A percentile compares a stretch with the other conserved stretches of the same genome.
Evolutionary conservation across 2,113 vertebrate species (phyloP).

Genomic region (Morone chrysops): DNA sequence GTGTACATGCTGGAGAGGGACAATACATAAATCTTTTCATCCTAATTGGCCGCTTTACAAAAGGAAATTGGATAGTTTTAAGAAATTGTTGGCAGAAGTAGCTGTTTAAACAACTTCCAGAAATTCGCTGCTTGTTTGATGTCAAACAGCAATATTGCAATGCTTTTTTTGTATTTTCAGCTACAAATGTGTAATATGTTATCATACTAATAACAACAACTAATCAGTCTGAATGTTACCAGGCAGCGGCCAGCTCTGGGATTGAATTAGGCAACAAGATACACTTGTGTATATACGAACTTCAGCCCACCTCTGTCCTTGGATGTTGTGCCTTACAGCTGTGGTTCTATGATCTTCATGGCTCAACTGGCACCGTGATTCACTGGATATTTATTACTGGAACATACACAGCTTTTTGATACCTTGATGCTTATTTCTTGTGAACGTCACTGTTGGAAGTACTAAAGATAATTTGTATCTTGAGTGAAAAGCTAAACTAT

Average conservation of each 20-base stretch:
- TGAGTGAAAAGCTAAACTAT: neutral
- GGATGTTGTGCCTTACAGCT: conserved; percentile 40
- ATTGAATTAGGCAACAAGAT: conserved; percentile 15
- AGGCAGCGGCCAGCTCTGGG: conserved; percentile 8
- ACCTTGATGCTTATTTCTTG: conserved; percentile 11
- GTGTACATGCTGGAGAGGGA: neutral
- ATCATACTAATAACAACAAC: conserved; percentile 1
- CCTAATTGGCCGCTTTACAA: conserved; percentile 17
- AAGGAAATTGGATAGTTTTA: conserved; percentile 1
- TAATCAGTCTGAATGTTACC: neutral
- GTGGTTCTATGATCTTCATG: conserved; percentile 26
- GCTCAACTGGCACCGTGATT: conserved; percentile 19
- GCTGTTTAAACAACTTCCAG: conserved; percentile 21
- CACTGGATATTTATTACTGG: conserved; percentile 13
- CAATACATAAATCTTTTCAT: neutral
- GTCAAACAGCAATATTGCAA: neutral
- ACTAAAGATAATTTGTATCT: conserved; percentile 29
- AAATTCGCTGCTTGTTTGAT: neutral
- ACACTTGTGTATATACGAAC: neutral
- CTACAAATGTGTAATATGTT: neutral
- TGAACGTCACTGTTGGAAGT: conserved; percentile 4
- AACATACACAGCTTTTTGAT: conserved; percentile 21
- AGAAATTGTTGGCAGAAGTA: conserved; percentile 6
- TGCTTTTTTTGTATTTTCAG: neutral
- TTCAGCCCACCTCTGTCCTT: conserved; percentile 18